Evolutionary conservation across 1,140 invertebrate species (phyloP).

Genomic region (Solen grandis): DNA sequence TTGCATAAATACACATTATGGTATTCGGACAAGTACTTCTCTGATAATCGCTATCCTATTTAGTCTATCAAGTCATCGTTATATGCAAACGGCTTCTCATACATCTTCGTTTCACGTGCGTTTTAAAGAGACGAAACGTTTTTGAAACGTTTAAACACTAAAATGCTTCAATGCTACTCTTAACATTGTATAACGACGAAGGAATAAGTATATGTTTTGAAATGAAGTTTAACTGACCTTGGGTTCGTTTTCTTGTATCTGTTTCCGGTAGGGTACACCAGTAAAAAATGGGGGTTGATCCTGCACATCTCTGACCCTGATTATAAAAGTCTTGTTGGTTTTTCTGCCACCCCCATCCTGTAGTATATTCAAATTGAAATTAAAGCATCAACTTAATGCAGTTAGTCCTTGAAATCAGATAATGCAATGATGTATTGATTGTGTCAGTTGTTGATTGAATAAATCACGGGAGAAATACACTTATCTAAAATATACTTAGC

Average conservation of each 20-base stretch:
- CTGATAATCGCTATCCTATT: slow-evolving; percentile 9
- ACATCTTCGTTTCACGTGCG: no score
- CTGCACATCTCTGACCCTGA: slow-evolving; percentile 32
- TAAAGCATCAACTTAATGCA: no score
- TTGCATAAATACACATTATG: no score
- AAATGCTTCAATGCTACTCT: not conserved
- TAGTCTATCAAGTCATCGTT: not conserved
- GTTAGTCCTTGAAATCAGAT: no score
- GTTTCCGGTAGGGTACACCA: slow-evolving; percentile 4
- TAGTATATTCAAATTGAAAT: no score
- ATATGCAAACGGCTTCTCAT: slow-evolving; percentile 30
- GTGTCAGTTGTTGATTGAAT: no score
- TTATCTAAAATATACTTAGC: no score
- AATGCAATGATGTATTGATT: no score
- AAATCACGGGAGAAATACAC: no score
- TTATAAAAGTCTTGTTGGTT: not conserved
- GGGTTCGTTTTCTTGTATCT: not conserved
- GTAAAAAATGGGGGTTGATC: slow-evolving; percentile 36
- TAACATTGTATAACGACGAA: not conserved
- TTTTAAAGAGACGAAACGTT: not conserved
- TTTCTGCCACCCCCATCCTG: slow-evolving; percentile 4
- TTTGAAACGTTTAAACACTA: not conserved
- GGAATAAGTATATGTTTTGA: not conserved
- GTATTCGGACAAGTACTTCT: no score
- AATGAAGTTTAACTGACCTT: not conserved